Evolutionary conservation across 2,888 invertebrate species (phyloP).

Genomic region (Drosophila atroscutellata): DNA sequence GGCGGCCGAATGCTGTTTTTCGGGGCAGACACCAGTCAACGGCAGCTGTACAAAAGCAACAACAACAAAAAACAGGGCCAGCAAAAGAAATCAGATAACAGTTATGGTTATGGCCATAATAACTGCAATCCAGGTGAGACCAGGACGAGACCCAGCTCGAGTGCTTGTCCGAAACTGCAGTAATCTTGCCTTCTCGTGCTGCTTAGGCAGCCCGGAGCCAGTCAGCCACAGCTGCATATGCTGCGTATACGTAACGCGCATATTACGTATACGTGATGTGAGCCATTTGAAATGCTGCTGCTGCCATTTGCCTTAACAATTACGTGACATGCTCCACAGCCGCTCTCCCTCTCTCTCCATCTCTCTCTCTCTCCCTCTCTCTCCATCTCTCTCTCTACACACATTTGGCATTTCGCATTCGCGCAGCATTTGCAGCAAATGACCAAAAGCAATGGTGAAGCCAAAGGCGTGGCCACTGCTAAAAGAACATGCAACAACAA

Average conservation of each 20-base stretch:
- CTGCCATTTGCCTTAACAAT: conserved; percentile 63
- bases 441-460: conserved; percentile 29
- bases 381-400: neutral
- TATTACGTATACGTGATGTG: conserved; percentile 55
- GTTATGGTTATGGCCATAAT: conserved; percentile 78
- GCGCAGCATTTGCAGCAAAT: conserved; percentile 70
- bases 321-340: conserved; percentile 58
- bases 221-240: conserved; percentile 49
- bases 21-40: conserved; percentile 31
- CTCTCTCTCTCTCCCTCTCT: neutral
- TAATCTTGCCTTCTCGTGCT: conserved; percentile 37
- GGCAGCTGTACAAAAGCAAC: conserved; percentile 20
- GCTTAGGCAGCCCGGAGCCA: conserved; percentile 54
- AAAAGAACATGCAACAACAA: neutral
- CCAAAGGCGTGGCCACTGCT: conserved; percentile 16
- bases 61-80: conserved; percentile 3
- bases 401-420: conserved; percentile 32
- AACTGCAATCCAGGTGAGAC: conserved; percentile 67
- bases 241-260: conserved; percentile 62
- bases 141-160: conserved; percentile 15
- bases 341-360: neutral
- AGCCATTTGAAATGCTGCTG: conserved; percentile 35
- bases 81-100: conserved; percentile 69
- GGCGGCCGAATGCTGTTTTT: conserved; percentile 28
- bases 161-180: conserved; percentile 23